Evolutionary conservation across 2,113 vertebrate species (phyloP), one percentile per base, ranked within the genome.

Genomic region (Oophaga pumilio): DNA sequence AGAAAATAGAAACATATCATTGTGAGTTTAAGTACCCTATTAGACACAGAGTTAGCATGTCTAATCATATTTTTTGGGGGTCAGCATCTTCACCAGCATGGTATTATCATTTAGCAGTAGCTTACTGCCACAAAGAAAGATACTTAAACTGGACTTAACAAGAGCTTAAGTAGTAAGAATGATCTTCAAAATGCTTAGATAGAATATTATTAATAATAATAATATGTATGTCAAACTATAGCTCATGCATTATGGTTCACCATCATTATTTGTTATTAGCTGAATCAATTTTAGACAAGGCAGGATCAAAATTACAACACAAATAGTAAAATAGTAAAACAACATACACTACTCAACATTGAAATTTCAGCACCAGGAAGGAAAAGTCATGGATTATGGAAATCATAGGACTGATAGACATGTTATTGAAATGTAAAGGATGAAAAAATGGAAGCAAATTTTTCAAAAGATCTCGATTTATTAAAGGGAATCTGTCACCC

Each of bases 51-150:
- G 60, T 13, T 68, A 82, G 60, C 80, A 68, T 66, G 60, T 50
- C 52, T 82, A 82, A 82, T 82, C 20, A 43, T 66, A 49, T 82
- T 82, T 62, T 82, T 82, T 68, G 52, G 43, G 79, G 80, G 80
- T 82, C 80, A 82, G 60, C 80, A 82, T 60, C 80, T 82, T 68
- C 10, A 50, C 80, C 80, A 68, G 62, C 12, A 24, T 26, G 20
- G 80, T 26, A 15, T 60, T 82, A 82, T 66, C 60, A 64, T 28
- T 64, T 52, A 82, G 13, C 80, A 66, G 60, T 52, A 52, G 33
- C 60, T 24, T 43, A 68, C 33, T 82, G 80, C 33, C 60, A 82
- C 22, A 24, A 24, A 57, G 26, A n/a, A 57, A 26, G 53, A 79
- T 56, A 17, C 69, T 78, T 14, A 56, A 15, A 9, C 24, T 14